Conservation (phyloP, 2,888 invertebrate genomes). For the Philonicus albiceps region DNA sequence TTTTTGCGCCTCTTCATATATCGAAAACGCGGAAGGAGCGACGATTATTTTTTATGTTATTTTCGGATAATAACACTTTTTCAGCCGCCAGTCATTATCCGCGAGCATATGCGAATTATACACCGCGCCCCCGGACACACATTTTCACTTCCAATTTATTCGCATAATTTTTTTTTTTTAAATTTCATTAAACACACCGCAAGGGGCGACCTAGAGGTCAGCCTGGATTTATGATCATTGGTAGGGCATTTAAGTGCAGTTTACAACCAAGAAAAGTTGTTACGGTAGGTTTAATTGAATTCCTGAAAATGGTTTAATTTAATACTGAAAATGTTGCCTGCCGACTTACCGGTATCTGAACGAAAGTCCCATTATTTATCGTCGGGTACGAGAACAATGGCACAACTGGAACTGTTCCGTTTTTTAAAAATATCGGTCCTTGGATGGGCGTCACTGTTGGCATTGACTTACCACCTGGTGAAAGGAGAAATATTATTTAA, state of each 20-base stretch:
- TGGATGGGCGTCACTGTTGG: slow-evolving; percentile 84
- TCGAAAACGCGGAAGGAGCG: background rate
- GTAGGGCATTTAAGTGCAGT: background rate
- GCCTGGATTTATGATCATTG: background rate
- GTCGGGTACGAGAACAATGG: slow-evolving; percentile 86
- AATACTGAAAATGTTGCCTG: background rate
- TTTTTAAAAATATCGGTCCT: slow-evolving; percentile 86
- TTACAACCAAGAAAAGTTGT: background rate
- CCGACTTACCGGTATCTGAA: slow-evolving; percentile 87
- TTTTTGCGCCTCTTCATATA: background rate
- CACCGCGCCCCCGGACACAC: background rate
- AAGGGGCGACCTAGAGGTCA: background rate
- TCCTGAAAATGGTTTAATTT: background rate
- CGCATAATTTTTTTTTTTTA: background rate
- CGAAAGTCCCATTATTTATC: slow-evolving; percentile 84
- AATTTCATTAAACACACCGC: background rate
- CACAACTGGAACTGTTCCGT: slow-evolving; percentile 86
- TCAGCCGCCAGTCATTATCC: background rate
- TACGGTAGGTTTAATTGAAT: slow-evolving; percentile 9
- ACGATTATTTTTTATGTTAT: background rate
- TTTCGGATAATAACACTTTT: background rate
- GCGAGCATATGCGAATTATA: background rate
- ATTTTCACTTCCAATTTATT: slow-evolving; percentile 15
- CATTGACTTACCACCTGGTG: slow-evolving; percentile 62
- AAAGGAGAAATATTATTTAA: background rate